These are phyloP conservation scores for Drosophila limbata DNA, from an alignment of 2,888 invertebrate genomes.

Conservation along the genomic window DNA sequence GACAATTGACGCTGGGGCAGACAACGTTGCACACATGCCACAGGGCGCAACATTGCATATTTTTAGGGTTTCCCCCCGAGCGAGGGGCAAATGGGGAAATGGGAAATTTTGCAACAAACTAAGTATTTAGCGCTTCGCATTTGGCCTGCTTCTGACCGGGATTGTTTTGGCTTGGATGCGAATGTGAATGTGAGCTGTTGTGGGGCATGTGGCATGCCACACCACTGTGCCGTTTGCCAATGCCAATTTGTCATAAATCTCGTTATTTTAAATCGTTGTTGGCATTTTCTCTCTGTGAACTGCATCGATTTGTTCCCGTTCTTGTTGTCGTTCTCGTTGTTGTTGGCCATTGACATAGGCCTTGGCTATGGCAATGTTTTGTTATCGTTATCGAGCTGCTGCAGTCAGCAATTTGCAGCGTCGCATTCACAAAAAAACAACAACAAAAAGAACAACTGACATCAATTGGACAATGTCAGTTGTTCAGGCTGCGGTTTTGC, in stretches of 20 bases:
- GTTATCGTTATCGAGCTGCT: constrained; percentile 50
- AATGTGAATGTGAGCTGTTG: not conserved
- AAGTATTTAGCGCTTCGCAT: constrained; percentile 66
- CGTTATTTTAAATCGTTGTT: constrained; percentile 73
- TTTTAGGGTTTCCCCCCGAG: constrained; percentile 70
- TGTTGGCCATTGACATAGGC: constrained; percentile 45
- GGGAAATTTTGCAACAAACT: constrained; percentile 53
- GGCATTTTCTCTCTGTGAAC: constrained; percentile 44
- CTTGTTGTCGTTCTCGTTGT: constrained; percentile 1
- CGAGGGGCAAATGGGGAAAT: constrained; percentile 20
- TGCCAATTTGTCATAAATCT: constrained; percentile 80
- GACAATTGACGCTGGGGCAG: constrained; percentile 45
- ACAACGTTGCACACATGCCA: constrained; percentile 24
- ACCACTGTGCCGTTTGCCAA: constrained; percentile 30
- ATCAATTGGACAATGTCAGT: constrained; percentile 40
- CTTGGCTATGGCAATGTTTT: constrained; percentile 35
- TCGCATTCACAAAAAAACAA: constrained; percentile 6
- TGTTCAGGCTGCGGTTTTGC: constrained; percentile 25
- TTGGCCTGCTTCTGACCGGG: constrained; percentile 25
- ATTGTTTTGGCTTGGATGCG: constrained; percentile 5
- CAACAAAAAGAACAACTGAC: constrained; percentile 27
- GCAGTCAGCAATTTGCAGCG: constrained; percentile 59
- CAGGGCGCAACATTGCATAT: constrained; percentile 46
- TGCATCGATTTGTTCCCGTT: constrained; percentile 55
- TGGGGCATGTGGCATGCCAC: constrained; percentile 10